Base-by-base conservation (phyloP, 2,888 invertebrate genomes). In the Meiosimyza platycephala region DNA sequence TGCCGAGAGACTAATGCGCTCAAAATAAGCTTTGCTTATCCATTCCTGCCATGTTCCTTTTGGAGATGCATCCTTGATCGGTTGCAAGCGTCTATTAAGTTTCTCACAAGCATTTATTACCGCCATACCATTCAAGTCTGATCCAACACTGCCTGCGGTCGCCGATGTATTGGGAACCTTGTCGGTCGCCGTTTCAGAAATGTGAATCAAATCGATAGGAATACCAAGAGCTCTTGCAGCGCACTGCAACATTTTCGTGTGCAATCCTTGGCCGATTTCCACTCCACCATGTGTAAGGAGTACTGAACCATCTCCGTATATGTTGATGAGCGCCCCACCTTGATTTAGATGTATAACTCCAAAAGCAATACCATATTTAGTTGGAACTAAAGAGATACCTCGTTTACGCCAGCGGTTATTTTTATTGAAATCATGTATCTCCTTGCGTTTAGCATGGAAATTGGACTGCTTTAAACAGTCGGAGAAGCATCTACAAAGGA, bases 221-320 rank as follows among this genome's bases (percentile, higher is more conserved):
- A 95, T 90, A 66, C 90, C 92, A 15, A 97, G 88, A 0, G 89
- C 90, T 75, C 92, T 89, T 60, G 95, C 93, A 5, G 95, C 95
- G 13, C 96, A 92, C 90, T 98, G 97, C 70, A 96, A 92, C 94
- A 97, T 96, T 89, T 98, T 98, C 0, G 96, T 98, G 84, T 97
- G 95, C 6, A 99, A 88, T 1, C 98, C 98, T 88, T 98, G 98
- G 0, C 98, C 98, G 94, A 98, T 98, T 89, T 98, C 98, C 11
- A 94, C 93, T n/a, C 97, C 98, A 50, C 96, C 96, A 84, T 96
- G 97, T 0, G 93, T 92, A 18, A 98, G 80, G 13, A 98, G 89
- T 3, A 98, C 95, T 0, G 97, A 95, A 1, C 97, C 97, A 85
- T 95, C 95, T 0, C 89, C 89, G 83, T 98, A 97, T n/a, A 97